Base-by-base conservation (phyloP, 2,113 vertebrate species). In the Morone chrysops region DNA sequence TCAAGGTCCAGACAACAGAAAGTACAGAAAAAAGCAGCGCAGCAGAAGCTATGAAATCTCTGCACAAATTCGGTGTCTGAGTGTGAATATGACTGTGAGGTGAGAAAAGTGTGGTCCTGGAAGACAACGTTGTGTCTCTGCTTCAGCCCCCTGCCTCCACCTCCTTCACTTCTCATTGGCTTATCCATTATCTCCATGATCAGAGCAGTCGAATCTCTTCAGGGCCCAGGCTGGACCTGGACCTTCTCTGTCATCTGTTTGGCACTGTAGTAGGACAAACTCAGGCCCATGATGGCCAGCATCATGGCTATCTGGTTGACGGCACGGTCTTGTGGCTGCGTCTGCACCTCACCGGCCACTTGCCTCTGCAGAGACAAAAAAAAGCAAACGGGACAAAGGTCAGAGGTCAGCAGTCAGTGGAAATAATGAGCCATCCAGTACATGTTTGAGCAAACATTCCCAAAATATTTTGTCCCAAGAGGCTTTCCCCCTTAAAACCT, bases 181-280 rank as follows among this genome's bases (percentile, higher is more conserved):
- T 90, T 72, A 9, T 82, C n/a, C 61, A 13, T 80, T 43, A 22
- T 62, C 65, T 75, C 51, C 22, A 53, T 0, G 8, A 48, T 62
- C n/a, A 43, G 41, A 50, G 41, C 20, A 6, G 25, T 36, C 6
- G 0, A 8, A 47, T 41, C n/a, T 45, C 12, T 66, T 96, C 93
- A 96, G 0, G 92, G 94, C 8, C 84, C 83, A 0, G 95, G 95
- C 43, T 92, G 89, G 0, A 63, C 60, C 6, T 82, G 95, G 67
- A 85, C 88, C 50, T 95, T 96, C 74, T 94, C 91, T 0, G 95
- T 95, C 97, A 99, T 98, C 87, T 96, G 97, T 72, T 96, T 95
- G 75, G 95, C 96, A 0, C 97, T 98, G 92, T 98, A 99, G 92
- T 96, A 96, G 88, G 98, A 99, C 79, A 98, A 78, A 48, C 97